Evolutionary conservation across 1,140 invertebrate species (phyloP).

Genomic region (Platorchestia sp.): DNA sequence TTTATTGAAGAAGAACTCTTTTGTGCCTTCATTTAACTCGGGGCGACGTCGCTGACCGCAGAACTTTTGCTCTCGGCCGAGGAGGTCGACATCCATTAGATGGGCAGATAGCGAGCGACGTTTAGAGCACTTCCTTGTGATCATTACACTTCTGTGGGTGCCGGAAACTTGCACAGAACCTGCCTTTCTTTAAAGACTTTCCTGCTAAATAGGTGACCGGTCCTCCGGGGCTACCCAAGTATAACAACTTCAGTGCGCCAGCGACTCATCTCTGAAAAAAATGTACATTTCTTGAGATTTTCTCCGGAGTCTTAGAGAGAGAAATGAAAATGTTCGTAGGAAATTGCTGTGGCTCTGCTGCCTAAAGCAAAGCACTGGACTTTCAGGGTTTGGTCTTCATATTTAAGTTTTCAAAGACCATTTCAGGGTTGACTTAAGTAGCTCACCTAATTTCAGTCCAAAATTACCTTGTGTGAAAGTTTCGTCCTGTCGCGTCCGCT

Average conservation of each 20-base stretch:
- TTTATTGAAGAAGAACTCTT: slow-evolving; percentile 21
- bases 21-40: slow-evolving; percentile 6
- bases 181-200: slow-evolving; percentile 49
- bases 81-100: slow-evolving; percentile 4
- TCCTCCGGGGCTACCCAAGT: background rate
- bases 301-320: background rate
- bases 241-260: background rate
- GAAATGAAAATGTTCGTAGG: background rate
- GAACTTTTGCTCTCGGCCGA: slow-evolving; percentile 4
- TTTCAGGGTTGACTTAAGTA: background rate
- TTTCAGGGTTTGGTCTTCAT: background rate
- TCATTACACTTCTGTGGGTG: slow-evolving; percentile 51
- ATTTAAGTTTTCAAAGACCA: background rate
- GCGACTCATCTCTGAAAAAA: background rate
- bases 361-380: background rate
- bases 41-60: slow-evolving; percentile 26
- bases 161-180: background rate
- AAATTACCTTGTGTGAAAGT: too few relatives aligned
- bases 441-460: background rate
- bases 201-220: slow-evolving; percentile 48
- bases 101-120: slow-evolving; percentile 19
- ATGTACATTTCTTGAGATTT: background rate
- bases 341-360: background rate
- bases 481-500: background rate
- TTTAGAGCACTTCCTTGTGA: slow-evolving; percentile 14